Percentiles rank a stretch among this genome's conserved stretches.
Conservation (phyloP, 2,113 vertebrate genomes). For the Colius striatus region DNA sequence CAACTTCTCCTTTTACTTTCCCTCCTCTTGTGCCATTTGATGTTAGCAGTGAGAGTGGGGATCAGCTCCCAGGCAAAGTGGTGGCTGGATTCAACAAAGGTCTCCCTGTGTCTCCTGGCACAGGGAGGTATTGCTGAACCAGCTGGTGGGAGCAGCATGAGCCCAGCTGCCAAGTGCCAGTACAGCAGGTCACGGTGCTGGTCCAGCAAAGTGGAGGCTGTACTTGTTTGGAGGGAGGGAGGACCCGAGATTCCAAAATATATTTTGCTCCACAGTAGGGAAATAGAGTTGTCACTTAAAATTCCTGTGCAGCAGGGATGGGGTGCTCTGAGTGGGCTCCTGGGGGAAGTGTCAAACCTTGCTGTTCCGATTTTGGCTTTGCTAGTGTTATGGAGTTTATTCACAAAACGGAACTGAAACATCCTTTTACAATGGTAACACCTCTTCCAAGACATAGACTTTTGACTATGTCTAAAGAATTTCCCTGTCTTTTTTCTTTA, state of each 20-base stretch:
- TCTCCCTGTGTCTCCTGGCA: rapidly evolving
- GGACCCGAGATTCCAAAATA: not conserved
- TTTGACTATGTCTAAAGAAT: not conserved
- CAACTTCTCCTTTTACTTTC: not conserved
- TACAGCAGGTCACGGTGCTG: rapidly evolving
- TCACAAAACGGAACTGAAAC: not conserved
- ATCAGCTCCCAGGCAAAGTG: rapidly evolving
- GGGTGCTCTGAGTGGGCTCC: rapidly evolving
- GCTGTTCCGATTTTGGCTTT: not conserved
- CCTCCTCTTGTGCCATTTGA: not conserved
- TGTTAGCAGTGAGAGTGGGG: not conserved
- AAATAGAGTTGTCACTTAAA: not conserved
- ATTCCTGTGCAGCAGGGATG: not conserved
- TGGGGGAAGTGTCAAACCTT: not conserved
- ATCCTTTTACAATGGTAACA: not conserved
- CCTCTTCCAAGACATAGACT: not conserved
- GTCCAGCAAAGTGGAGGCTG: not conserved
- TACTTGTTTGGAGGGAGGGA: not conserved
- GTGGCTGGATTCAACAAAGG: too few species aligned
- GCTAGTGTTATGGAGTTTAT: not conserved
- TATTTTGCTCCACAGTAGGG: not conserved
- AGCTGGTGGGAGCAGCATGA: too few species aligned
- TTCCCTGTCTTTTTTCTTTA: not conserved
- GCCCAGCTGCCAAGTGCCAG: not conserved
- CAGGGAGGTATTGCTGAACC: not conserved